These are phyloP conservation scores for Epizoanthus scotinus DNA, from an alignment of 92 coral and sea anemone species.

Conservation along the genomic window DNA sequence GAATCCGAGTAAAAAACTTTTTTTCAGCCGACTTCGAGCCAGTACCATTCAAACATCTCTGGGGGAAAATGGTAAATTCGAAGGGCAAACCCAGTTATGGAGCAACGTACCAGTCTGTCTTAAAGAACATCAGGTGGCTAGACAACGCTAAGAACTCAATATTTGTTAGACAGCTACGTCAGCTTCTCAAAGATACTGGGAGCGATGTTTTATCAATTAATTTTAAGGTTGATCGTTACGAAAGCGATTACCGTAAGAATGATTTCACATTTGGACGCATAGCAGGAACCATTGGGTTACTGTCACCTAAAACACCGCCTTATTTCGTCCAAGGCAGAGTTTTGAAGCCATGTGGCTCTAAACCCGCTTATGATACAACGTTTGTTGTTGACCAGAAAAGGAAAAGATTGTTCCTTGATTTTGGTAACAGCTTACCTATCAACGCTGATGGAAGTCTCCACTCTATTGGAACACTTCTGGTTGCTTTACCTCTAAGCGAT, in stretches of 20 bases:
- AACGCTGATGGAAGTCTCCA: constrained; percentile 34
- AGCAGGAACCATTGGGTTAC: constrained; percentile 47
- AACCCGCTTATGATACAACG: constrained; percentile 37
- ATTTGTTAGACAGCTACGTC: constrained; percentile 39
- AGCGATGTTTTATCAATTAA: constrained; percentile 54
- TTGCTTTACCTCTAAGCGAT: constrained; percentile 20
- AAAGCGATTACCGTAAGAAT: not conserved
- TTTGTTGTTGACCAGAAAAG: constrained; percentile 51
- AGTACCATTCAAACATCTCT: constrained; percentile 53
- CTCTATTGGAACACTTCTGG: not conserved
- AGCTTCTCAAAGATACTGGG: constrained; percentile 19
- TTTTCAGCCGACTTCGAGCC: constrained; percentile 66
- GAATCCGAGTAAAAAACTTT: constrained; percentile 51
- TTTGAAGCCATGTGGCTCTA: constrained; percentile 25
- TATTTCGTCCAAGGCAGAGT: constrained; percentile 55
- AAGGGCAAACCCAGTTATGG: constrained; percentile 4
- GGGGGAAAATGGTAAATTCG: constrained; percentile 31
- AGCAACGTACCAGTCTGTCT: constrained; percentile 60
- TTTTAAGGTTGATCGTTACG: constrained; percentile 56
- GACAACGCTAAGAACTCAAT: constrained; percentile 18
- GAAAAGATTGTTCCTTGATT: constrained; percentile 50
- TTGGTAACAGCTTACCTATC: constrained; percentile 63
- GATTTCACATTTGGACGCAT: constrained; percentile 42
- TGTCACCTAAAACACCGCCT: constrained; percentile 59
- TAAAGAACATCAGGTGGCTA: constrained; percentile 57